Percentiles rank a stretch among this genome's conserved stretches.
These are phyloP conservation scores for Pimpla rufipes DNA, from an alignment of 2,888 invertebrate genomes.

Conservation along the genomic window DNA sequence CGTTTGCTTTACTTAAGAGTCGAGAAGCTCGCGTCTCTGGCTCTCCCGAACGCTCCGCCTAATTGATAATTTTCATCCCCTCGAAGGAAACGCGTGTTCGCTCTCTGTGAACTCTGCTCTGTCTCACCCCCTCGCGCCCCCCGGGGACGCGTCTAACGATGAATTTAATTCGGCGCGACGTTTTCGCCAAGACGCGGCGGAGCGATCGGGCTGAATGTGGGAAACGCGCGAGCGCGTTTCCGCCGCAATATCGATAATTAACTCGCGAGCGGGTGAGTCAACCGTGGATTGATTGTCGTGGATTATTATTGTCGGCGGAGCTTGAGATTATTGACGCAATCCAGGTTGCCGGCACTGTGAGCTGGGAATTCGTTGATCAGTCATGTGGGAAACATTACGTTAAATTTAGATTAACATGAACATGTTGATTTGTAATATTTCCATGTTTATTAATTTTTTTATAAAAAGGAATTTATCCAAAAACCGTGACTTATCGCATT, in stretches of 20 bases:
- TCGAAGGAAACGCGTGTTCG: neutral
- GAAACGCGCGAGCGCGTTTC: neutral
- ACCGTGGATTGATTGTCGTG: neutral
- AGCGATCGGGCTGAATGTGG: constrained; percentile 1
- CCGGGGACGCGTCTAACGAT: constrained; percentile 42
- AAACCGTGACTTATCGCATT: too few relatives aligned
- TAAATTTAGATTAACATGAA: too few relatives aligned
- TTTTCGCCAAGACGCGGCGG: neutral
- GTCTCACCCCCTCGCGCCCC: neutral
- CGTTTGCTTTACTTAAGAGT: too few relatives aligned
- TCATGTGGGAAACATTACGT: too few relatives aligned
- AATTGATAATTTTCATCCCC: constrained; percentile 31
- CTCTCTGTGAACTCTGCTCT: neutral
- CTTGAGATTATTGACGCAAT: too few relatives aligned
- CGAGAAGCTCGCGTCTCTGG: neutral
- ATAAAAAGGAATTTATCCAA: too few relatives aligned
- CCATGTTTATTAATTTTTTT: too few relatives aligned
- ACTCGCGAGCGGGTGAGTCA: constrained; percentile 11
- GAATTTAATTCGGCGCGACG: constrained; percentile 32
- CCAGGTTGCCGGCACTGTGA: too few relatives aligned
- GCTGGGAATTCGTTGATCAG: too few relatives aligned
- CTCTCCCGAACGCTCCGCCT: constrained; percentile 8
- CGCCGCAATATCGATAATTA: constrained; percentile 33
- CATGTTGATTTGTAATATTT: too few relatives aligned
- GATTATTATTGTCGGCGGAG: constrained; percentile 2